Evolutionary conservation across 2,888 invertebrate genomes (phyloP).

Genomic region (Synergus laeviventris): DNA sequence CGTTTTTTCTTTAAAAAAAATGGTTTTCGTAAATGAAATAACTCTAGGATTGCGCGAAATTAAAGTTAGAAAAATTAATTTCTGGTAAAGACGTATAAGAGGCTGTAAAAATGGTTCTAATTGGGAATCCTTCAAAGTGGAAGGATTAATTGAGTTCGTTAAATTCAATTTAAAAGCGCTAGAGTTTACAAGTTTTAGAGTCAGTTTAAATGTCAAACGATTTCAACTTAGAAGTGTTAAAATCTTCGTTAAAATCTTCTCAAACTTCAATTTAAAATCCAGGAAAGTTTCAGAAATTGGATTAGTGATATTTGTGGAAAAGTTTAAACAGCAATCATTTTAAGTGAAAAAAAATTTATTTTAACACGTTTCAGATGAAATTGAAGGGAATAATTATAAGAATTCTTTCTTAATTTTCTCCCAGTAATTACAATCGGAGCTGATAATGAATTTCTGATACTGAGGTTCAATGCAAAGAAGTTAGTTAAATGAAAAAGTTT

Average conservation of each 20-base stretch:
- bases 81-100: neutral
- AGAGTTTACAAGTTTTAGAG: neutral
- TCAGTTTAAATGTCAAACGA: neutral
- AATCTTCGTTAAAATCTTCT: neutral
- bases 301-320: neutral
- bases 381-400: neutral
- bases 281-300: neutral
- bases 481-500: neutral
- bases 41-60: neutral
- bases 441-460: neutral
- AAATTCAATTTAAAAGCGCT: neutral
- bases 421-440: neutral
- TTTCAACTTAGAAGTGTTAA: neutral
- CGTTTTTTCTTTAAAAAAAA: conserved; percentile 84
- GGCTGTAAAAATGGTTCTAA: neutral
- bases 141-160: neutral
- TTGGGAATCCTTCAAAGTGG: neutral
- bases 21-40: neutral
- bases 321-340: too few species aligned
- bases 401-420: neutral
- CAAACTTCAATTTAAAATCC: neutral
- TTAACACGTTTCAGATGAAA: neutral
- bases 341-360: too few species aligned
- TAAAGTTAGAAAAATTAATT: neutral
- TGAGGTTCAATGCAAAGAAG: neutral